Conservation (phyloP, 2,888 invertebrate genomes). For the Eilema caniola region DNA sequence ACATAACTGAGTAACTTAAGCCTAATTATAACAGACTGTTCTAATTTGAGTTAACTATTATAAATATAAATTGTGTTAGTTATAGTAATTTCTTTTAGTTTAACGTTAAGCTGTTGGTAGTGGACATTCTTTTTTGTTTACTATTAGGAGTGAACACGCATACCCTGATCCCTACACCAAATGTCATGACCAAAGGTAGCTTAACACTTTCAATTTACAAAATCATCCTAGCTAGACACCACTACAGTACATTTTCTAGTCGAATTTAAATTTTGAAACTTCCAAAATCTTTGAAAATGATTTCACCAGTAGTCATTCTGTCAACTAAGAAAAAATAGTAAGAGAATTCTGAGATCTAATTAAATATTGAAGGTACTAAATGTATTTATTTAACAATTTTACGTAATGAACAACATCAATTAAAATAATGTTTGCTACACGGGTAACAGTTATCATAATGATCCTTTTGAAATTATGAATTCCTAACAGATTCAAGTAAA, state of each 20-base stretch:
- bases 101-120: conserved; percentile 2
- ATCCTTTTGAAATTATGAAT: neutral
- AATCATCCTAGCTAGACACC: too few relatives aligned
- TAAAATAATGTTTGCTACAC: neutral
- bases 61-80: conserved; percentile 18
- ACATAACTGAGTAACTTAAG: conserved; percentile 41
- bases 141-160: too few relatives aligned
- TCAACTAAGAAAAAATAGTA: neutral
- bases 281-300: too few relatives aligned
- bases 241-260: too few relatives aligned
- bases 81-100: conserved; percentile 3
- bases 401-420: too few relatives aligned
- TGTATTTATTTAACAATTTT: too few relatives aligned
- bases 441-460: neutral
- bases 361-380: too few relatives aligned
- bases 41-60: conserved; percentile 30
- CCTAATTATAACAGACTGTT: conserved; percentile 38
- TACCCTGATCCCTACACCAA: too few relatives aligned
- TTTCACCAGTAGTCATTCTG: too few relatives aligned
- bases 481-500: neutral
- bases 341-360: neutral
- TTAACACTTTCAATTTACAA: too few relatives aligned
- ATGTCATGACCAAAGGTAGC: too few relatives aligned
- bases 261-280: too few relatives aligned
- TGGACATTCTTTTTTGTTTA: neutral